Evolutionary conservation across 2,797 vertebrate genomes (phyloP), one percentile per base, ranked within the genome.

Genomic region (Catamblyrhynchus diadema): DNA sequence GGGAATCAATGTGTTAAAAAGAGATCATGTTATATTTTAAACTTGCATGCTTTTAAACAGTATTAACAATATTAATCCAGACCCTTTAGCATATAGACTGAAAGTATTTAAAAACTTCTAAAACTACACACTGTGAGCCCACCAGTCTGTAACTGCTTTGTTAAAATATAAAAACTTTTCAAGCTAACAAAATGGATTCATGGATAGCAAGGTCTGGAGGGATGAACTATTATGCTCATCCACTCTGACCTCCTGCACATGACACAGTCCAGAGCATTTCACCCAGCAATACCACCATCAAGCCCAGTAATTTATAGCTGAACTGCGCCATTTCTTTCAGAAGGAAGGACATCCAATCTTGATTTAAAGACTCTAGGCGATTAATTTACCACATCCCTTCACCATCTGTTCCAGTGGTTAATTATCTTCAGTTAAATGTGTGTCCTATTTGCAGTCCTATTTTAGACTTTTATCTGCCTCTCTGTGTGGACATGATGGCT

Each of bases 391-490:
- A 92, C 93, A 95, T 95, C 92, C 57, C 57, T 94, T 91, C 89
- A 74, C 92, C 92, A 94, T 96, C 93, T 96, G 94, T 92, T 93
- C 94, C 92, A 93, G 85, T 95, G 95, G 92, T 96, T 96, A 94
- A 96, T 96, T 91, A 95, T 91, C 89, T 71, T 66, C 72, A 42
- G 75, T 93, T 94, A 94, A 94, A 93, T 86, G 70, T 75, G 81
- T 81, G 77, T 86, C 82, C 72, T 92, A 84, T 86, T 96, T 93
- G 79, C 94, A 96, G 89, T 70, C 51, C 94, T 87, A 96, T 95
- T 91, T 96, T 25, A 92, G 85, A 74, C 81, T 96, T 94, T 72
- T 54, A 91, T 92, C 92, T 91, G 41, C 59, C 62, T 81, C 39
- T 90, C 62, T 79, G 41, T 62, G 73, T 84, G 70, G 87, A 94